Percentiles rank a stretch among this genome's conserved stretches.
Conservation (phyloP, 2,113 vertebrate species). For the Sardina pilchardus region DNA sequence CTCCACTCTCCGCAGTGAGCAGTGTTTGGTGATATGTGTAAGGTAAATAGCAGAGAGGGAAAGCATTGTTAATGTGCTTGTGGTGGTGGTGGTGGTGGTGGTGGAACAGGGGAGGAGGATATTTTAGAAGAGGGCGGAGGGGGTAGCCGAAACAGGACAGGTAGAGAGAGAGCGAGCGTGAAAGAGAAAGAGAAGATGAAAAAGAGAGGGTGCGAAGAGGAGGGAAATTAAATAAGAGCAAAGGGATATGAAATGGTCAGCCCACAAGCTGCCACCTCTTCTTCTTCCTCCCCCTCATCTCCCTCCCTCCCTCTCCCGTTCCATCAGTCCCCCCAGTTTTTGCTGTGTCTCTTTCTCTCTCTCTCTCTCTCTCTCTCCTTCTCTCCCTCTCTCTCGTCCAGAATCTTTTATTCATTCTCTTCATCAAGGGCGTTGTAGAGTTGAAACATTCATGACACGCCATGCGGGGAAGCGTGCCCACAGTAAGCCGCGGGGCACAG, state of each 20-base stretch:
- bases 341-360: constrained; percentile 15
- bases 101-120: neutral
- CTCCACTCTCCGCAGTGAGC: constrained; percentile 52
- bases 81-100: neutral
- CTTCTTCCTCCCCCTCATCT: neutral
- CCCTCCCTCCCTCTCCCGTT: neutral
- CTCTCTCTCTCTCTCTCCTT: constrained; percentile 22
- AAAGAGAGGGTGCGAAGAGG: neutral
- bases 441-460: constrained; percentile 66
- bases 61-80: neutral
- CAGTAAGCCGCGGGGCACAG: constrained; percentile 50
- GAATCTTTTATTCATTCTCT: constrained; percentile 50
- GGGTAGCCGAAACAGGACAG: neutral
- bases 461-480: constrained; percentile 52
- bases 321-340: neutral
- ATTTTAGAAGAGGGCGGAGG: neutral
- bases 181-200: neutral
- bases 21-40: constrained; percentile 52
- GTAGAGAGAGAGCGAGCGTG: neutral
- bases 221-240: constrained; percentile 12
- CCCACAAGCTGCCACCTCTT: neutral
- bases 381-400: constrained; percentile 11
- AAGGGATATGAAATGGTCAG: constrained; percentile 18
- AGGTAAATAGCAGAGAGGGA: neutral
- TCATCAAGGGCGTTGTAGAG: constrained; percentile 68